Percentiles rank a stretch among this genome's conserved stretches.
Evolutionary conservation across 2,797 vertebrate species (phyloP).

Genomic region (Molossus molossus): DNA sequence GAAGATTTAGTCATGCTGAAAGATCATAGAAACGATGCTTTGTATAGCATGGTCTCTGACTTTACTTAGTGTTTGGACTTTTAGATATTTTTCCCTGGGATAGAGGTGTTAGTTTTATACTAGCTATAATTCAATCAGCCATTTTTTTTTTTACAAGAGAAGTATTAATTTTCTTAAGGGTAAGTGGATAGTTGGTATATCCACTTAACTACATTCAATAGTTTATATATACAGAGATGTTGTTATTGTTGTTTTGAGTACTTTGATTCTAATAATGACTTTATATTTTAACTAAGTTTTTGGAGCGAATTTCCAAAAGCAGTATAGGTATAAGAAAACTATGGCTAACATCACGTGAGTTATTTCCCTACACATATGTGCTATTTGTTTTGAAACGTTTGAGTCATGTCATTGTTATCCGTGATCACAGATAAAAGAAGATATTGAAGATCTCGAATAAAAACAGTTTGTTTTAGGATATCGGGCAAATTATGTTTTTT

Average conservation of each 20-base stretch:
- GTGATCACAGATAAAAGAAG: neutral
- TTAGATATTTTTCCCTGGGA: constrained; percentile 50
- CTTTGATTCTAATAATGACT: constrained; percentile 27
- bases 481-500: constrained; percentile 67
- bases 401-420: neutral
- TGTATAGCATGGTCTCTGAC: constrained; percentile 21
- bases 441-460: constrained; percentile 52
- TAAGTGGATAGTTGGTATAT: constrained; percentile 60
- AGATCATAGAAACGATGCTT: constrained; percentile 58
- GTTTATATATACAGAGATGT: neutral
- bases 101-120: constrained; percentile 59
- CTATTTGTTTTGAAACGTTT: constrained; percentile 64
- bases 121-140: neutral
- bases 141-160: neutral
- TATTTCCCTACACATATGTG: constrained; percentile 14
- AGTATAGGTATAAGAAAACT: constrained; percentile 42
- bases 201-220: neutral
- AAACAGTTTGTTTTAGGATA: constrained; percentile 63
- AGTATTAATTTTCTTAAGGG: constrained; percentile 51
- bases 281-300: constrained; percentile 49
- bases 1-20: constrained; percentile 48
- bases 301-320: constrained; percentile 27
- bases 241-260: constrained; percentile 5
- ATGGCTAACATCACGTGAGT: neutral
- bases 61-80: constrained; percentile 55